These are phyloP conservation scores for Lepus oiostolus DNA, from an alignment of 2,797 vertebrate genomes.

Conservation along the genomic window DNA sequence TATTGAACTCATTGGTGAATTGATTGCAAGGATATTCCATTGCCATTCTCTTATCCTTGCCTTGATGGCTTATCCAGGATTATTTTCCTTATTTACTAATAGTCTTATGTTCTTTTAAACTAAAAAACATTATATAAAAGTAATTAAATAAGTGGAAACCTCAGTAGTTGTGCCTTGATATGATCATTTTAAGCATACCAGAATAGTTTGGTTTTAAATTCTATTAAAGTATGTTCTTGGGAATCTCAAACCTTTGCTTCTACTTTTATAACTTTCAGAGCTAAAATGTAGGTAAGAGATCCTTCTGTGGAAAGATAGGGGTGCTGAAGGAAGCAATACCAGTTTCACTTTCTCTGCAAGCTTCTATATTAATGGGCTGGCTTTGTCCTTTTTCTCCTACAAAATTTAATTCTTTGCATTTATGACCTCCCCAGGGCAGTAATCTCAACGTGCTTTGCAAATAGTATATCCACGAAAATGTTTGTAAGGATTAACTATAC, in stretches of 20 bases:
- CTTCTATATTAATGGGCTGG: background rate
- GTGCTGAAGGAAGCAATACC: background rate
- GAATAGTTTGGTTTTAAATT: constrained; percentile 19
- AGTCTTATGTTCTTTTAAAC: background rate
- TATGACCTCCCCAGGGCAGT: background rate
- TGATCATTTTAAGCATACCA: background rate
- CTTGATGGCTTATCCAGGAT: background rate
- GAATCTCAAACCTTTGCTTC: background rate
- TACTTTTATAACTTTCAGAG: background rate
- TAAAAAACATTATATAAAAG: background rate
- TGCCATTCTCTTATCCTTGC: background rate
- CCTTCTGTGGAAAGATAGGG: background rate
- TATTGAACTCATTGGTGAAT: background rate
- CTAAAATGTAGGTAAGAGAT: background rate
- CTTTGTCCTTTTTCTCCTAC: background rate
- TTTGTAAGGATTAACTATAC: constrained; percentile 6
- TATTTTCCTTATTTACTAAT: background rate
- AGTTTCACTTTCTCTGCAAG: constrained; percentile 19
- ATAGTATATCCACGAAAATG: constrained; percentile 13
- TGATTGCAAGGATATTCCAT: background rate
- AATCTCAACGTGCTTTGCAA: background rate
- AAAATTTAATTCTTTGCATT: constrained; percentile 55
- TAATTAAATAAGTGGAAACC: background rate
- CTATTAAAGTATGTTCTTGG: background rate
- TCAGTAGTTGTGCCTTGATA: background rate